Evolutionary conservation across 2,888 invertebrate genomes (phyloP).

Genomic region (Mimumesa dahlbomi): DNA sequence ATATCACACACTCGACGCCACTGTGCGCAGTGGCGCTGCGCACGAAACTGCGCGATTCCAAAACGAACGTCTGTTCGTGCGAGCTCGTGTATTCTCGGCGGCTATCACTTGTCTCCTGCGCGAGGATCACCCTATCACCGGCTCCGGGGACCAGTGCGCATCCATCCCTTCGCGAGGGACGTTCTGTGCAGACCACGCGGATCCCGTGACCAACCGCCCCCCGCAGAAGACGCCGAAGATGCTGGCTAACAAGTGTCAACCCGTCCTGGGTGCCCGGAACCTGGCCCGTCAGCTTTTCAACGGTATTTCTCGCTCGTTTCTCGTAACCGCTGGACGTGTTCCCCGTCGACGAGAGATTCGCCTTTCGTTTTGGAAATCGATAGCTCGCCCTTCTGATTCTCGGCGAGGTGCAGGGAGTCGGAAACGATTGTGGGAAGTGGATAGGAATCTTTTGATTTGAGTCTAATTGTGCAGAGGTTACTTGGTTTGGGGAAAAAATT

Average conservation of each 20-base stretch:
- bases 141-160: slow-evolving; percentile 42
- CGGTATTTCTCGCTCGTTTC: slow-evolving; percentile 30
- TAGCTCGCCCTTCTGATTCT: too few species aligned
- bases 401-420: too few species aligned
- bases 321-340: neutral
- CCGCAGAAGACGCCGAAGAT: slow-evolving; percentile 27
- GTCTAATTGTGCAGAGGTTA: too few species aligned
- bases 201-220: neutral
- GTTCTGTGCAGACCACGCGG: neutral
- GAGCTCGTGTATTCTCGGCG: slow-evolving; percentile 44
- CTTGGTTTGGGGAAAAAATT: too few species aligned
- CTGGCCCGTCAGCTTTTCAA: slow-evolving; percentile 38
- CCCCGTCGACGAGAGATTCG: too few species aligned
- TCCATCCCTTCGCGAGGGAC: slow-evolving; percentile 44
- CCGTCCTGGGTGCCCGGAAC: slow-evolving; percentile 22
- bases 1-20: too few species aligned
- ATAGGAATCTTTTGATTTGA: too few species aligned
- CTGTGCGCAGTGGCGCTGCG: too few species aligned
- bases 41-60: too few species aligned
- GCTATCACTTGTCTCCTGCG: slow-evolving; percentile 28
- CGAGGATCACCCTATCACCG: slow-evolving; percentile 43
- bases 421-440: too few species aligned
- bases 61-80: slow-evolving; percentile 39
- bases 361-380: too few species aligned
- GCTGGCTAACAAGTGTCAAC: slow-evolving; percentile 56